Percentiles rank a stretch among this genome's conserved stretches.
Conservation (phyloP, 2,797 vertebrate genomes). For the Microctenopoma stevenorrisi region DNA sequence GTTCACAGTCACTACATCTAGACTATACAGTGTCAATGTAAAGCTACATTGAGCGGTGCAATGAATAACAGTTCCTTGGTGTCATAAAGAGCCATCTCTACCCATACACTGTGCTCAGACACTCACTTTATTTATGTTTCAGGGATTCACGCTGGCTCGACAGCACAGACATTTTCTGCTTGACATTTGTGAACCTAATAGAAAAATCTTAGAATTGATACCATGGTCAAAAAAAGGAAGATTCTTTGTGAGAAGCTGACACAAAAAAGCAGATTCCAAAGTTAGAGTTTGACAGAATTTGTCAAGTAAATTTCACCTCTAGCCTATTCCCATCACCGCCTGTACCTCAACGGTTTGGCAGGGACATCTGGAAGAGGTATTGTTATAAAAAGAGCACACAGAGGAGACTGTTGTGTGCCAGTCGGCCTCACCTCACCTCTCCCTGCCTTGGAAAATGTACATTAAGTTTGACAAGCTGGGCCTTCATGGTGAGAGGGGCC, state of each 20-base stretch:
- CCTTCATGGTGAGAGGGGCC: slow-evolving; percentile 80
- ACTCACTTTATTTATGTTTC: slow-evolving; percentile 75
- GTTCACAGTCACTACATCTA: slow-evolving; percentile 87
- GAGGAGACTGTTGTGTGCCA: slow-evolving; percentile 77
- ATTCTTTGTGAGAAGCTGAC: not conserved
- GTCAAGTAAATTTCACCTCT: slow-evolving; percentile 53
- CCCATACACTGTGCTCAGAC: slow-evolving; percentile 59
- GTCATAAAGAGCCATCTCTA: slow-evolving; percentile 66
- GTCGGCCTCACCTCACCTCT: slow-evolving; percentile 76
- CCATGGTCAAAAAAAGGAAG: not conserved
- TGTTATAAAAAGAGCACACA: slow-evolving; percentile 79
- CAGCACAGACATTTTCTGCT: slow-evolving; percentile 44
- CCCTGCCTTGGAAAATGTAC: slow-evolving; percentile 79
- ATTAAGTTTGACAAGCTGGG: slow-evolving; percentile 82
- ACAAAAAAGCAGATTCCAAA: slow-evolving; percentile 9
- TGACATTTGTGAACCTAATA: not conserved
- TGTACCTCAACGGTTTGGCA: slow-evolving; percentile 58
- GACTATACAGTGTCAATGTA: slow-evolving; percentile 88
- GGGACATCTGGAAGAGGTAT: slow-evolving; percentile 78
- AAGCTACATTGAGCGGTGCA: slow-evolving; percentile 67
- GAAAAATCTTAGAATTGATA: slow-evolving; percentile 25
- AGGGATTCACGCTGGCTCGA: slow-evolving; percentile 64
- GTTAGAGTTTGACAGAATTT: slow-evolving; percentile 34
- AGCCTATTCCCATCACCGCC: slow-evolving; percentile 43
- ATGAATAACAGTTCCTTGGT: slow-evolving; percentile 70